Base-by-base conservation (phyloP, 2,113 vertebrate genomes). In the Xiphophorus couchianus region DNA sequence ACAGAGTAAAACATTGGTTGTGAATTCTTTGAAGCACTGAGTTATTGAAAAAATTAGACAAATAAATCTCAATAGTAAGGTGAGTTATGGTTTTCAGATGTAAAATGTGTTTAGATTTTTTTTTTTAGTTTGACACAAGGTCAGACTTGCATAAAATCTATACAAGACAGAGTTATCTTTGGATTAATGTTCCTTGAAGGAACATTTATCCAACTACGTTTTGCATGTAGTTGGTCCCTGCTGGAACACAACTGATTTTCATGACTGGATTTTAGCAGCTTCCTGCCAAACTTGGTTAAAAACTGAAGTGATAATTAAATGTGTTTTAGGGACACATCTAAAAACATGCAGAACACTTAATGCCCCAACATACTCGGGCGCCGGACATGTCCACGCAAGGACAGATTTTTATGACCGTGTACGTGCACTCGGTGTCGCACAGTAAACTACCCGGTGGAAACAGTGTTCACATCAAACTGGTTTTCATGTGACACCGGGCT, bases 1-100 rank as follows among this genome's bases (percentile, higher is more conserved):
- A 42, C 39, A 14, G 39, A 42, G 39, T 42, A 1, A 31, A 71
- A 54, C 54, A 37, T 67, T 10, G 62, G 28, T 27, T 37, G 31
- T 29, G 25, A 29, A 30, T 58, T 63, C 31, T 65, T 72, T 85
- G 44, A 77, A 61, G n/a, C 19, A 37, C 7, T 28, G 37, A 35
- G 76, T 17, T 0, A 11, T 65, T 14, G 22, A n/a, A 69, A 15
- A 78, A 19, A 63, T 70, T 27, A 67, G 17, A 48, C 6, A 48
- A 22, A 7, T 19, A 7, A 48, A 48, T 48, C 5, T 48, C 17
- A 19, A 17, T n/a, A 63, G 19, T 25, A 58, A n/a, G 22, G 10
- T 58, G 2, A n/a, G 51, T 58, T 58, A 25, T 58, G 51, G 19
- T 54, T 54, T 54, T 54, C 2, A 54, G 19, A 54, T 54, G 22